Conservation (phyloP, 2,888 invertebrate genomes). For the Neuroscelio doddi region DNA sequence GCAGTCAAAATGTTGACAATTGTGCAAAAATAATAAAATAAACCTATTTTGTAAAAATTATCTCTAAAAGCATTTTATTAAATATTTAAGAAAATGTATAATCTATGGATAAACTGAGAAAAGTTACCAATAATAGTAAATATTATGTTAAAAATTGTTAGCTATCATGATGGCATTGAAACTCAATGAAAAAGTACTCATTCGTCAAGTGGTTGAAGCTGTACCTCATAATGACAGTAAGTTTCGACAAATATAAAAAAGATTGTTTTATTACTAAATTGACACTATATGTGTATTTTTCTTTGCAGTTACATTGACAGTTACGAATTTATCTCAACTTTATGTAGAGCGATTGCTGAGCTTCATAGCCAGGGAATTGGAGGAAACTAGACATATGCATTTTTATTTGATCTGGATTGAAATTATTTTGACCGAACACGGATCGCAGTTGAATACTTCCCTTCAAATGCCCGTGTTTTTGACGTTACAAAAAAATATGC, state of each 20-base stretch:
- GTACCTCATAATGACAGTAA: conserved; percentile 85
- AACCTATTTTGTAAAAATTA: too few species aligned
- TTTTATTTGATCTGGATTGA: conserved; percentile 90
- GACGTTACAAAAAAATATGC: conserved; percentile 84
- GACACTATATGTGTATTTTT: not conserved
- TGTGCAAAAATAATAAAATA: too few species aligned
- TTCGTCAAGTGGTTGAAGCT: conserved; percentile 86
- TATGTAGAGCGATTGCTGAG: conserved; percentile 84
- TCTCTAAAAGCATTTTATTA: too few species aligned
- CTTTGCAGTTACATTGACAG: conserved; percentile 82
- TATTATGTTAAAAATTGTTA: too few species aligned
- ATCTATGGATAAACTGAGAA: too few species aligned
- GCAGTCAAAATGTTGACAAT: too few species aligned
- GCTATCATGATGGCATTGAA: conserved; percentile 90
- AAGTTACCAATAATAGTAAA: too few species aligned
- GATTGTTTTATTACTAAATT: not conserved
- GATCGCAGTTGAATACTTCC: conserved; percentile 74
- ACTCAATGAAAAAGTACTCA: conserved; percentile 84
- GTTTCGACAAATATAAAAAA: conserved; percentile 53
- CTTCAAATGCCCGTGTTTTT: conserved; percentile 80
- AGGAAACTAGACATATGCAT: conserved; percentile 87
- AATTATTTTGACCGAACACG: conserved; percentile 79
- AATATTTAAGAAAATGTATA: too few species aligned
- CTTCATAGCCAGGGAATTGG: conserved; percentile 82
- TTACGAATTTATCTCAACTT: conserved; percentile 79